These are phyloP conservation scores for Hedychridium roseum DNA, from an alignment of 2,888 invertebrate species.

Conservation along the genomic window DNA sequence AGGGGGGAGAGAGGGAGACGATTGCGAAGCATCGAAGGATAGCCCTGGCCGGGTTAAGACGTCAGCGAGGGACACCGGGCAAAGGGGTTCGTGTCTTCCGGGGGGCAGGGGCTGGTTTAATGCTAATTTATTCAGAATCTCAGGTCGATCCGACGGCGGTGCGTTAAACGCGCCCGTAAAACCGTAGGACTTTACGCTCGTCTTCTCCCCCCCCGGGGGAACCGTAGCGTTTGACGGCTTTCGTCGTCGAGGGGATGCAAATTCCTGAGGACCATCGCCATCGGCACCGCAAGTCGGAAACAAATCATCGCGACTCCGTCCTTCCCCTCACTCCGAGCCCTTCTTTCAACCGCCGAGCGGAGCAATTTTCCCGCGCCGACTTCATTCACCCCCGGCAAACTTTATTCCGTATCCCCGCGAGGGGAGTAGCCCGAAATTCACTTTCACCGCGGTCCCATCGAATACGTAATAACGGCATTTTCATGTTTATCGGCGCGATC, in stretches of 20 bases:
- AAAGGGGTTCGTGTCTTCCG: not conserved
- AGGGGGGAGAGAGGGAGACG: not conserved
- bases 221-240: constrained; percentile 3
- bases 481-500: too few species aligned
- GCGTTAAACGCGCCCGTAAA: constrained; percentile 32
- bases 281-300: constrained; percentile 27
- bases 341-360: too few species aligned
- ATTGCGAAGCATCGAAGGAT: not conserved
- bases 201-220: constrained; percentile 6
- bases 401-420: too few species aligned
- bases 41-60: too few species aligned
- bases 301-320: constrained; percentile 26
- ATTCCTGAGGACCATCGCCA: constrained; percentile 19
- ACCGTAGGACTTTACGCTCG: constrained; percentile 21
- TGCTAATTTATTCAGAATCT: constrained; percentile 47
- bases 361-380: too few species aligned
- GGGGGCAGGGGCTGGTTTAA: constrained; percentile 19
- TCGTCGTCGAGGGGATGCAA: constrained; percentile 22
- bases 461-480: too few species aligned
- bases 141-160: constrained; percentile 14
- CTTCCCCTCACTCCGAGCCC: too few species aligned
- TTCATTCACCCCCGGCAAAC: too few species aligned
- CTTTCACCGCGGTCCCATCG: too few species aligned
- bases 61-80: too few species aligned
- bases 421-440: too few species aligned